Conservation (phyloP, 2,888 invertebrate genomes). For the Elegia similella region DNA sequence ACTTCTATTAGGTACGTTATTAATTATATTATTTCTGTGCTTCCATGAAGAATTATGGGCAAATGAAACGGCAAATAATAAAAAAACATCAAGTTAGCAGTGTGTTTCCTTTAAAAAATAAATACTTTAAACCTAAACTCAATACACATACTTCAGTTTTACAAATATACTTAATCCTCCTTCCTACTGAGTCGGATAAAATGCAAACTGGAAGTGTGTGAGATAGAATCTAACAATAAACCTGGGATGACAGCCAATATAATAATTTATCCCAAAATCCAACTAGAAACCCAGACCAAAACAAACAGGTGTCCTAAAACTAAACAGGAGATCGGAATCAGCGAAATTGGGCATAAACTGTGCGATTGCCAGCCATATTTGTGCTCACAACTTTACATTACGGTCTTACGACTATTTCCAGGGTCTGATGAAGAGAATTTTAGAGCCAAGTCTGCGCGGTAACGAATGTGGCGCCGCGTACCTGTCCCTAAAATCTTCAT, state of each 20-base stretch:
- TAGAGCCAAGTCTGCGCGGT: constrained; percentile 12
- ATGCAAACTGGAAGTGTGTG: neutral
- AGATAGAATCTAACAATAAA: neutral
- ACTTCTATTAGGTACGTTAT: no score
- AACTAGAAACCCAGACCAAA: neutral
- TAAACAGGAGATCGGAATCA: constrained; percentile 8
- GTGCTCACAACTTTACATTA: neutral
- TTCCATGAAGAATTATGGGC: no score
- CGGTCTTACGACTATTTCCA: neutral
- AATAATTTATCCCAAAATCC: neutral
- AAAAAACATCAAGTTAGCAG: no score
- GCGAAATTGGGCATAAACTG: constrained; percentile 9
- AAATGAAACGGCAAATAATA: no score
- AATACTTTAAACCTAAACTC: no score
- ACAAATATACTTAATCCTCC: no score
- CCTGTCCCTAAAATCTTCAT: constrained; percentile 9
- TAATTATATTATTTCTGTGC: no score
- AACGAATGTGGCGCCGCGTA: constrained; percentile 14
- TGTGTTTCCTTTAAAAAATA: no score
- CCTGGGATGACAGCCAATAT: neutral
- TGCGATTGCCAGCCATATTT: constrained; percentile 6
- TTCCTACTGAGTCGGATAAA: no score
- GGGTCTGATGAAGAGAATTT: constrained; percentile 9
- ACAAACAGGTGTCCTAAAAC: neutral
- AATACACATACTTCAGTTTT: no score